A percentile compares a stretch with the other conserved stretches of the same genome.
phyloP scores from a whole-genome alignment of 2,113 vertebrate species.

The rat (Rattus norvegicus) region DNA sequence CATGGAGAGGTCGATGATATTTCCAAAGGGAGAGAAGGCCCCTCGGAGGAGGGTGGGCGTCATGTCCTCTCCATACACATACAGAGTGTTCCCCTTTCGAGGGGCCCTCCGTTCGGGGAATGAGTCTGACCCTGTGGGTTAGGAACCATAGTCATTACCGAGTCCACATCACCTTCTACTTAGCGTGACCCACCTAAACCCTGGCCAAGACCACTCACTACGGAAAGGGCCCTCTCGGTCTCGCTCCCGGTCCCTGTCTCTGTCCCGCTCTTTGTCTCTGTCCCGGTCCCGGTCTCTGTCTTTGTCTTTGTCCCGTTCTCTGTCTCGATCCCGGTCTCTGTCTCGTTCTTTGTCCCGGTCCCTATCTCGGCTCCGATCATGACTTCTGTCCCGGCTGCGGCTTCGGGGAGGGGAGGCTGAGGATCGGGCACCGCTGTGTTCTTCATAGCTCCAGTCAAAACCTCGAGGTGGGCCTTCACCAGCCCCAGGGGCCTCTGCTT shows the following conservation, averaged over 20 bases:
- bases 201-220: constrained; percentile 3
- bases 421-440: constrained; percentile 61
- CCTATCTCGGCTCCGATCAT: constrained; percentile 82
- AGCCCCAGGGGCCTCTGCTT: constrained; percentile 78
- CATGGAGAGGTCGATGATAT: constrained; percentile 95
- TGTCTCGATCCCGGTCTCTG: constrained; percentile 65
- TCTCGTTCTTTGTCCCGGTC: constrained; percentile 84
- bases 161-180: not conserved
- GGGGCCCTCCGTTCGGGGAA: constrained; percentile 91
- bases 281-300: constrained; percentile 80
- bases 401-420: constrained; percentile 78
- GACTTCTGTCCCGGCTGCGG: constrained; percentile 81
- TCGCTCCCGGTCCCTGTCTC: constrained; percentile 77
- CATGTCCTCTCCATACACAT: constrained; percentile 92
- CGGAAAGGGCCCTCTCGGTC: constrained; percentile 74
- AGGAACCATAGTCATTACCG: not conserved
- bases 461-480: constrained; percentile 77
- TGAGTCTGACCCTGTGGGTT: constrained; percentile 89
- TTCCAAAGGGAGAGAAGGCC: constrained; percentile 92
- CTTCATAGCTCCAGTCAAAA: constrained; percentile 77
- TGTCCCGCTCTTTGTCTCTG: constrained; percentile 27
- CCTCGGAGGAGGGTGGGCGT: constrained; percentile 89
- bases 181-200: not conserved
- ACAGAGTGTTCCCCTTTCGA: constrained; percentile 94
- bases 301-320: constrained; percentile 48